Conservation (phyloP, 2,113 vertebrate species). For the Macroglossus sobrinus region DNA sequence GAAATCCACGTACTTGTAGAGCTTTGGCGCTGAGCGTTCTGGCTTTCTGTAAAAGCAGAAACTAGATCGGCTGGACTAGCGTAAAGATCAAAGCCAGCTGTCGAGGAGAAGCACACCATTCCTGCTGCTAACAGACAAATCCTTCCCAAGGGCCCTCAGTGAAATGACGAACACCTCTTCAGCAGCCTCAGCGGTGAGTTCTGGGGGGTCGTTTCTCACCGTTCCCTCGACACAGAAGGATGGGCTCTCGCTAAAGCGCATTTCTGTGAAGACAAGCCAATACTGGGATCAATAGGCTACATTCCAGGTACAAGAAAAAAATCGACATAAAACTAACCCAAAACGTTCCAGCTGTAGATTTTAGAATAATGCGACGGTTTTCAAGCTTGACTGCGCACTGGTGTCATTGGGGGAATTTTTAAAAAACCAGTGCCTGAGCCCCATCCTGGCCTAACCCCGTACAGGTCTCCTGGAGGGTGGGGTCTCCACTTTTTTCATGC, state of each 20-base stretch:
- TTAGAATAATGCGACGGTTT: background rate
- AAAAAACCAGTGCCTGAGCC: background rate
- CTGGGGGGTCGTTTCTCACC: background rate
- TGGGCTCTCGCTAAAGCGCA: background rate
- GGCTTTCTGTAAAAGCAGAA: constrained; percentile 29
- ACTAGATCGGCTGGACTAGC: background rate
- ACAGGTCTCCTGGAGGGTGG: background rate
- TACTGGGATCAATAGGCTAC: background rate
- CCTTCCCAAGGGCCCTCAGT: constrained; percentile 15
- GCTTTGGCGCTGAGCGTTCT: background rate
- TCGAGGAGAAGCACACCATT: constrained; percentile 10
- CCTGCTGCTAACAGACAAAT: constrained; percentile 49
- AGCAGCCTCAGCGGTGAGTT: constrained; percentile 30
- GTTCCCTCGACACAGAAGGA: background rate
- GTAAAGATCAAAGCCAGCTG: constrained; percentile 32
- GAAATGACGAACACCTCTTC: constrained; percentile 13
- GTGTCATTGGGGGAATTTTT: background rate
- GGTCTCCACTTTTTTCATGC: background rate
- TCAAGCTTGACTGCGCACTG: background rate
- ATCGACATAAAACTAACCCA: constrained; percentile 9
- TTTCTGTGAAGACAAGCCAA: background rate
- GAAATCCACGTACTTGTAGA: background rate
- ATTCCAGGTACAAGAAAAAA: background rate
- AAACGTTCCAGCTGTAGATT: background rate
- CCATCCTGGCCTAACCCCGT: background rate